Percentiles rank a stretch among this genome's conserved stretches.
These are phyloP conservation scores for Heterodera schachtii DNA, from an alignment of 1,140 invertebrate species.

Conservation along the genomic window DNA sequence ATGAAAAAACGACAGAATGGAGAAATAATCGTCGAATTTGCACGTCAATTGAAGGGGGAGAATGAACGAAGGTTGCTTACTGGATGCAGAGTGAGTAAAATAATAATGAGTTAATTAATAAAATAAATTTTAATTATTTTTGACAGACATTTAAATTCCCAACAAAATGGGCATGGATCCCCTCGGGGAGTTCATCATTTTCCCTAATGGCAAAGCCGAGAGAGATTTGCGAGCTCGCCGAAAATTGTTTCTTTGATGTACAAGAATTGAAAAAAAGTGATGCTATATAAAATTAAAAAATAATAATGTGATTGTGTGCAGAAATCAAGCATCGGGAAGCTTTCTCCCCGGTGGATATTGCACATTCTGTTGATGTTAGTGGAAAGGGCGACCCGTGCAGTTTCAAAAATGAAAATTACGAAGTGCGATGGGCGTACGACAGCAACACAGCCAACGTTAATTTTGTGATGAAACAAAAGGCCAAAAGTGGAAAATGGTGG, in stretches of 20 bases:
- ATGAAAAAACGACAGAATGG: slow-evolving; percentile 17
- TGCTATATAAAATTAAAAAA: not conserved
- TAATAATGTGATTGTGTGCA: not conserved
- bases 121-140: slow-evolving; percentile 9
- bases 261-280: slow-evolving; percentile 11
- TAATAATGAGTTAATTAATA: not conserved
- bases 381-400: slow-evolving; percentile 55
- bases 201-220: not conserved
- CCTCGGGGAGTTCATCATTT: slow-evolving; percentile 13
- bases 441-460: slow-evolving; percentile 43
- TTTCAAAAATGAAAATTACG: slow-evolving; percentile 40
- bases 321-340: slow-evolving; percentile 6
- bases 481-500: slow-evolving; percentile 60
- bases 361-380: slow-evolving; percentile 50
- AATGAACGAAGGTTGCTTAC: not conserved
- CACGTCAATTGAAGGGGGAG: slow-evolving; percentile 5
- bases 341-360: slow-evolving; percentile 29
- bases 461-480: slow-evolving; percentile 50
- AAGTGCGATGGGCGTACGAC: slow-evolving; percentile 51
- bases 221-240: slow-evolving; percentile 14
- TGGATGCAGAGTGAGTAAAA: slow-evolving; percentile 15
- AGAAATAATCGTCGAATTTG: slow-evolving; percentile 28
- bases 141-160: slow-evolving; percentile 21
- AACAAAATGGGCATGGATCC: slow-evolving; percentile 5
- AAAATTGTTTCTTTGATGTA: slow-evolving; percentile 16